A percentile compares a stretch with the other conserved stretches of the same genome.
These are phyloP conservation scores for Odontesthes bonariensis DNA, from an alignment of 2,113 vertebrate genomes.

Conservation along the genomic window DNA sequence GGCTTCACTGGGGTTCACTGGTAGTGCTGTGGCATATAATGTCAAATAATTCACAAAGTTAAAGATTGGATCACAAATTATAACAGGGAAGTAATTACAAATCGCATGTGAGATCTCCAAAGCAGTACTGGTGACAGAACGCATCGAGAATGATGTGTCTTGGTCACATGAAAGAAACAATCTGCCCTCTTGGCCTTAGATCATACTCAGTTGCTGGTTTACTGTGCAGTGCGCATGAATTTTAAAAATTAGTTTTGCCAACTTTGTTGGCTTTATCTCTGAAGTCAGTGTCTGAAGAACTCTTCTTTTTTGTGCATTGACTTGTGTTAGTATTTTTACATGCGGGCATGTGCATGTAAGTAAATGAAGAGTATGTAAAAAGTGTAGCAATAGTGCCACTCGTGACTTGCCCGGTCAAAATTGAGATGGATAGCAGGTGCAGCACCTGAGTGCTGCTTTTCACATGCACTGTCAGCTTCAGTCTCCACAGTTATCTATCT, in stretches of 20 bases:
- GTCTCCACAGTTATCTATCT: constrained; percentile 78
- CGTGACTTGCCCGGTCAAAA: constrained; percentile 64
- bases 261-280: not conserved
- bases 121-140: constrained; percentile 37
- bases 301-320: not conserved
- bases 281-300: not conserved
- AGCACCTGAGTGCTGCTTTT: constrained; percentile 77
- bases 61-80: constrained; percentile 55
- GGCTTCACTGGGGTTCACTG: constrained; percentile 54
- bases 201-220: constrained; percentile 24
- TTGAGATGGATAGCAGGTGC: constrained; percentile 80
- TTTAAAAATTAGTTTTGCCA: not conserved
- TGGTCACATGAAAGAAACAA: constrained; percentile 23
- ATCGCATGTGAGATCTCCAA: constrained; percentile 34
- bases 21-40: constrained; percentile 26
- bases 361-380: constrained; percentile 56
- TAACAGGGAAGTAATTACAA: constrained; percentile 57
- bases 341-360: not conserved
- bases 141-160: constrained; percentile 14
- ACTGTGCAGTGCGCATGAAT: not conserved
- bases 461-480: constrained; percentile 75
- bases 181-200: constrained; percentile 33
- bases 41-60: constrained; percentile 45
- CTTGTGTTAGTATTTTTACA: constrained; percentile 11
- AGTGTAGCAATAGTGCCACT: constrained; percentile 64